phyloP scores from a whole-genome alignment of 2,113 vertebrate genomes.

The Circaetus gallicus region DNA sequence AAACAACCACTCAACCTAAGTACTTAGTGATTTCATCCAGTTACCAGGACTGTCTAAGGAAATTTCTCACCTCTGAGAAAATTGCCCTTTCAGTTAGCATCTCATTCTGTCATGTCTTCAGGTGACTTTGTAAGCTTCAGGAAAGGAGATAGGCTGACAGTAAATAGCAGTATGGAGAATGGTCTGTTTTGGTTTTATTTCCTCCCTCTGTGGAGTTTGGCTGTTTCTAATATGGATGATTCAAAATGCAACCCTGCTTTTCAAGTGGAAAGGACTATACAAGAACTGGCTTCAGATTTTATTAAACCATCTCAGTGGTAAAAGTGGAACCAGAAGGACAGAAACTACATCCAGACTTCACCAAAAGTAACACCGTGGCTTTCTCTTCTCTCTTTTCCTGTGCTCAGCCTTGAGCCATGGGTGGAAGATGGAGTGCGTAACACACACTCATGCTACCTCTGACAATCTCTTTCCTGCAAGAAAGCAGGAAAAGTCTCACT shows the following conservation, averaged over 20 bases:
- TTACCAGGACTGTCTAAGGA: background rate
- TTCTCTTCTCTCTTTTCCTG: background rate
- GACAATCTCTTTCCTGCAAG: background rate
- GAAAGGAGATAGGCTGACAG: background rate
- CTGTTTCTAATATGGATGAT: background rate
- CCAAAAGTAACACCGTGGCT: background rate
- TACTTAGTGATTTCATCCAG: background rate
- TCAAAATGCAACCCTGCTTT: background rate
- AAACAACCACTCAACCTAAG: no score
- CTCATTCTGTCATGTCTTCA: background rate
- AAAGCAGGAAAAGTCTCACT: background rate
- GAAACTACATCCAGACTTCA: background rate
- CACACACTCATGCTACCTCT: background rate
- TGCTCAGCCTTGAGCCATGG: background rate
- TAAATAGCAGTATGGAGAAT: background rate
- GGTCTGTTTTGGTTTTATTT: background rate
- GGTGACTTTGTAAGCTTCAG: background rate
- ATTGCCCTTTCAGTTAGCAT: background rate
- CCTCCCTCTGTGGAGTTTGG: background rate
- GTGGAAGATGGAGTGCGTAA: background rate
- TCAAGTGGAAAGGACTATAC: background rate
- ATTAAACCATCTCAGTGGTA: background rate
- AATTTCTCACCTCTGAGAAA: background rate
- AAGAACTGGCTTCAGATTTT: background rate
- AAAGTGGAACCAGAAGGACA: background rate